A percentile compares a stretch with the other conserved stretches of the same genome.
These are phyloP conservation scores for Pachyuromys duprasi DNA, from an alignment of 2,797 vertebrate genomes.

Conservation along the genomic window DNA sequence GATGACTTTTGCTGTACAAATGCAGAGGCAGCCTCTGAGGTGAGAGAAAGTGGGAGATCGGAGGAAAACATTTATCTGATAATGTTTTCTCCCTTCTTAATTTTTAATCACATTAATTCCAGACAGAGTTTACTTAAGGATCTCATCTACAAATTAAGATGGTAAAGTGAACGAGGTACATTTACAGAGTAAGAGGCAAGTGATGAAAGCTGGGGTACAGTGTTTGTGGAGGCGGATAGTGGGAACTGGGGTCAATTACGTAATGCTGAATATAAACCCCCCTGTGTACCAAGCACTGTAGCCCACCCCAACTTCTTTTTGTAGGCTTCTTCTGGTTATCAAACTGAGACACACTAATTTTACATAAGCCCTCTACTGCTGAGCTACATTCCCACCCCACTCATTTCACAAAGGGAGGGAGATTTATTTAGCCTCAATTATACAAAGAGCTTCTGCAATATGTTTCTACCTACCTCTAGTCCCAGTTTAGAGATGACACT, in stretches of 20 bases:
- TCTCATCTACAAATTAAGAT: too few species aligned
- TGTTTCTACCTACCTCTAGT: background rate
- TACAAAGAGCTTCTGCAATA: background rate
- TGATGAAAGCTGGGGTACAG: background rate
- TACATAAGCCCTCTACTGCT: background rate
- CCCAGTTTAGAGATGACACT: background rate
- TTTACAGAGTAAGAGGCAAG: background rate
- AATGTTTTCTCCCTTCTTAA: background rate
- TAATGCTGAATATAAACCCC: background rate
- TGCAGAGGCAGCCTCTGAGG: background rate
- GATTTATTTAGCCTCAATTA: background rate
- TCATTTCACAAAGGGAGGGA: background rate
- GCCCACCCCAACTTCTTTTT: background rate
- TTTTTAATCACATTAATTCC: background rate
- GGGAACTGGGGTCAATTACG: background rate
- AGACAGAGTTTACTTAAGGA: background rate
- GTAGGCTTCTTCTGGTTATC: background rate
- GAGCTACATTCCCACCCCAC: background rate
- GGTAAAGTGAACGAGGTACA: background rate
- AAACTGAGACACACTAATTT: background rate
- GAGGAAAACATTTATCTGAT: background rate
- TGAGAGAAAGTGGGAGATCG: background rate
- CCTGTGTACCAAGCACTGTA: background rate
- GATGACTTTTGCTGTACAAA: conserved; percentile 13
- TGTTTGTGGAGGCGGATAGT: background rate